Percentiles rank a stretch among this genome's conserved stretches.
phyloP scores from a whole-genome alignment of 2,797 vertebrate genomes.

The Tympanoctomys barrerae region DNA sequence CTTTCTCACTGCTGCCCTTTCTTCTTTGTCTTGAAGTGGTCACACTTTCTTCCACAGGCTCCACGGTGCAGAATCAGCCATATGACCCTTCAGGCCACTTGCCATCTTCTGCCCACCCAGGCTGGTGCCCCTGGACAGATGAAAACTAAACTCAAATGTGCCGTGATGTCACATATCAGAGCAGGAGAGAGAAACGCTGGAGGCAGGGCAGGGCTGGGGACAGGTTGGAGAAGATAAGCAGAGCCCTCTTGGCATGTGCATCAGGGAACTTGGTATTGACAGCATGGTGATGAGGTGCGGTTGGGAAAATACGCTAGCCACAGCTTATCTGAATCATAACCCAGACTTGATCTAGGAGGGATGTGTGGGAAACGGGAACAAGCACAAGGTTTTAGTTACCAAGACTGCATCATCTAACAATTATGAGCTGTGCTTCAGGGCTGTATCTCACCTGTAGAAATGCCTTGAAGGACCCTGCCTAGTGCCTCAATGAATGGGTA shows the following conservation, averaged over 20 bases:
- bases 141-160: background rate
- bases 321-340: background rate
- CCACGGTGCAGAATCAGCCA: background rate
- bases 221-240: background rate
- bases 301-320: background rate
- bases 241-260: background rate
- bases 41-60: background rate
- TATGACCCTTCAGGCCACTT: rapidly evolving
- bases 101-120: background rate
- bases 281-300: background rate
- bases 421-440: background rate
- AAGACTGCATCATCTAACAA: background rate
- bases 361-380: background rate
- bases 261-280: background rate
- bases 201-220: background rate
- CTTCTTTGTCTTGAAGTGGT: too few species aligned
- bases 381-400: background rate
- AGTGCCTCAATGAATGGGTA: background rate
- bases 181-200: background rate
- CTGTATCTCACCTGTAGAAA: rapidly evolving
- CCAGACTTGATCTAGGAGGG: background rate
- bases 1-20: background rate
- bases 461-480: too few species aligned
- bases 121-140: rapidly evolving
- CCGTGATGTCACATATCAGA: background rate